Conservation (phyloP, 2,113 vertebrate species). For the Heterochromis multidens region DNA sequence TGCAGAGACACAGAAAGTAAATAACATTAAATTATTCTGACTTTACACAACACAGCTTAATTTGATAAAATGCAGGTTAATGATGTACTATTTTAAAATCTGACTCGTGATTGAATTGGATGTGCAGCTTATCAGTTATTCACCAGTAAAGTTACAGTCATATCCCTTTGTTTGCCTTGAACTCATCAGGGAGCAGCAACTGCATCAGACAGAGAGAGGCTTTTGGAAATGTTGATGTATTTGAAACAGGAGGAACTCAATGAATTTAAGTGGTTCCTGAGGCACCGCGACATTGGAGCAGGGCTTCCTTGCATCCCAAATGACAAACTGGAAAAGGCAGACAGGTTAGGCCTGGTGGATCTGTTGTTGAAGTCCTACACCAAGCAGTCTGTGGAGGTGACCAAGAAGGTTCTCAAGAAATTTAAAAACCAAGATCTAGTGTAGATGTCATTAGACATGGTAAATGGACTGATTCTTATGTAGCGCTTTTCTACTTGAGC, state of each 20-base stretch:
- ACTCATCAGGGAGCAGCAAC: not conserved
- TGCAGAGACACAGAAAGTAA: not conserved
- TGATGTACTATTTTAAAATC: not conserved
- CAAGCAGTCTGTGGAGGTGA: not conserved
- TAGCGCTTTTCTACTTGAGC: no score
- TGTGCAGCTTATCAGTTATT: not conserved
- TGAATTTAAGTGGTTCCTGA: not conserved
- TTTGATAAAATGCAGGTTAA: not conserved
- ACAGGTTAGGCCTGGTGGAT: not conserved
- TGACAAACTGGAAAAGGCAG: not conserved
- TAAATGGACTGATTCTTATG: no score
- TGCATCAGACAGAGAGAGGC: not conserved
- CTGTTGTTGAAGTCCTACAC: not conserved
- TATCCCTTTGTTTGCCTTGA: not conserved
- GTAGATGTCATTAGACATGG: not conserved
- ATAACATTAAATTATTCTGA: not conserved
- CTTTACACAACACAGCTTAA: not conserved
- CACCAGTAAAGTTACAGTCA: fast-evolving
- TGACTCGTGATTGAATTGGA: not conserved
- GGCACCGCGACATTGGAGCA: not conserved
- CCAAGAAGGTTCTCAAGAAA: not conserved
- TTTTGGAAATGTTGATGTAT: not conserved
- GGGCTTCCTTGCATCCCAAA: not conserved
- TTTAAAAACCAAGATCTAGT: not conserved
- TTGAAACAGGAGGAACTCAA: not conserved